These are phyloP conservation scores for Lateolabrax maculatus DNA, from an alignment of 2,797 vertebrate species.

Conservation along the genomic window DNA sequence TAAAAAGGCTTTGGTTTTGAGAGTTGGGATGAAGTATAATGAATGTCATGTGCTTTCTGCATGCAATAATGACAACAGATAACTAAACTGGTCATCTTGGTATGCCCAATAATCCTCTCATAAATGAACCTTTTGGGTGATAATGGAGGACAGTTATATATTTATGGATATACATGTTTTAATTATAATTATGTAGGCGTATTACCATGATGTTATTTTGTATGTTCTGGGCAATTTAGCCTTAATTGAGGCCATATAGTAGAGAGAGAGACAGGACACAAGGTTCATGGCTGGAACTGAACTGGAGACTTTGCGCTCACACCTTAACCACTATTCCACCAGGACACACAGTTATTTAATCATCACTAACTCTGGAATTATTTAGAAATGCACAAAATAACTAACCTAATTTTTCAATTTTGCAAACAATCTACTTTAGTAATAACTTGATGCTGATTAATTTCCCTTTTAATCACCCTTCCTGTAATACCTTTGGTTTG, in stretches of 20 bases:
- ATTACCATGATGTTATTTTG: background rate
- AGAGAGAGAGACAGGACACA: background rate
- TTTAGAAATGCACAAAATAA: background rate
- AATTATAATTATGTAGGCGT: background rate
- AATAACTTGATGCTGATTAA: background rate
- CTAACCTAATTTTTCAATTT: background rate
- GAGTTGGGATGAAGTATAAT: conserved; percentile 1
- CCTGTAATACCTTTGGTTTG: too few species aligned
- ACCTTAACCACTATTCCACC: background rate
- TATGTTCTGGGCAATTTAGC: background rate
- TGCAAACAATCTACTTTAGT: background rate
- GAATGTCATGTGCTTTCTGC: conserved; percentile 7
- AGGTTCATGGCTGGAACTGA: background rate
- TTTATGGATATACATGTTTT: background rate
- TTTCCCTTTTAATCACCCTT: background rate
- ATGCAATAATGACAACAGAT: conserved; percentile 4
- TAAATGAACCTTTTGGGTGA: background rate
- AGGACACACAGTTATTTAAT: background rate
- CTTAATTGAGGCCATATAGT: background rate
- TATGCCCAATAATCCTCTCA: too few species aligned
- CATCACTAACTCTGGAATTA: background rate
- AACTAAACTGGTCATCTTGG: background rate
- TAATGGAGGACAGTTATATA: background rate
- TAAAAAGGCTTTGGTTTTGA: conserved; percentile 14
- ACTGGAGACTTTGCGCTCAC: background rate